Base-by-base conservation (phyloP, 2,797 vertebrate species). In the Syngnathus acus region DNA sequence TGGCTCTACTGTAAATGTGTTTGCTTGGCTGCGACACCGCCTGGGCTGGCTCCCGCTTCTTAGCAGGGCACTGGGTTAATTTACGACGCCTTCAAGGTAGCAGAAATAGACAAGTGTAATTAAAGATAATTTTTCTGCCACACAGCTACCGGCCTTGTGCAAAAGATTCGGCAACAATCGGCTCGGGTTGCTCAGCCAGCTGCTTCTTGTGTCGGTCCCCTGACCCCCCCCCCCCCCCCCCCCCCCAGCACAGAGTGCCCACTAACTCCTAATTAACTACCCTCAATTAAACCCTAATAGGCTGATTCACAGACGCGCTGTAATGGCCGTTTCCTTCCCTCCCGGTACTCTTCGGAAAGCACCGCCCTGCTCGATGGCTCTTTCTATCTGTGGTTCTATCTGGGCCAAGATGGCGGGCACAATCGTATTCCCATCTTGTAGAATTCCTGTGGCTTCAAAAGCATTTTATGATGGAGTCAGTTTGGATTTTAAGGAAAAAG, bases 261-360 rank as follows among this genome's bases (percentile, higher is more conserved):
- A 87, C 78, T 61, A 66, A 73, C 80, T 86, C 74, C 86, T 90
- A 90, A 91, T 91, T 87, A 91, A 88, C 86, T 86, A 81, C 87
- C 87, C 82, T 90, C 87, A 91, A 90, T 91, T 91, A 89, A 89
- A 87, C 80, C 72, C 85, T 90, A 91, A 92, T 89, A 87, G 87
- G 75, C 86, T 91, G 88, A 90, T 91, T 91, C 90, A 87, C 88
- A 87, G 87, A 82, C 82, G 81, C 78, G 87, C 84, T 78, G 82
- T 89, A 89, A 91, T 88, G 85, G 82, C 76, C 73, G 75, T 88
- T 90, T 92, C 87, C 88, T 90, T 78, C 78, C 87, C 88, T 90
- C 77, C 77, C 77, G 76, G 76, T 80, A 75, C 79, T 68, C 72
- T 75, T 80, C 82, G 78, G 80, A 88, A 89, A 88, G 88, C 86